Evolutionary conservation across 2,113 vertebrate genomes (phyloP).

Genomic region (Pavo muticus): DNA sequence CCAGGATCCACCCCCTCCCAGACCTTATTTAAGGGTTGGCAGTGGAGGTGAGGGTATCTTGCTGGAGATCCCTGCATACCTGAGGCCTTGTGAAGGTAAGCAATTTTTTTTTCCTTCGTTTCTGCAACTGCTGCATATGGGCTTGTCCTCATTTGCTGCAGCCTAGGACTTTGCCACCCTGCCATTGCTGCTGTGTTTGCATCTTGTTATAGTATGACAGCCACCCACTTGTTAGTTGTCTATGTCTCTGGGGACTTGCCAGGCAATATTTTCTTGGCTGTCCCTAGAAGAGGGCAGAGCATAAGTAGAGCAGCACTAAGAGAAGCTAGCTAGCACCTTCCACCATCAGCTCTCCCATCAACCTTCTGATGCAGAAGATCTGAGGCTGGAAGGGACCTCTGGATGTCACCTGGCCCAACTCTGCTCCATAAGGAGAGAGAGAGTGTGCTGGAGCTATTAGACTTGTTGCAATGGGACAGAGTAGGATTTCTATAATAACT

Average conservation of each 20-base stretch:
- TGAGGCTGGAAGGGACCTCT: background rate
- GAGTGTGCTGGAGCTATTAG: background rate
- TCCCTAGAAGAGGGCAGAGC: background rate
- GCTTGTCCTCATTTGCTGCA: too few relatives aligned
- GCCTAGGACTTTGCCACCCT: too few relatives aligned
- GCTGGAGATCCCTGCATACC: too few relatives aligned
- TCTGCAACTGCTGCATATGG: too few relatives aligned
- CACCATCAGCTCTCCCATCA: background rate
- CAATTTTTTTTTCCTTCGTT: too few relatives aligned
- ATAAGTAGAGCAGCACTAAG: background rate
- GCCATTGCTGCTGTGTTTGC: too few relatives aligned
- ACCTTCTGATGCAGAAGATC: background rate
- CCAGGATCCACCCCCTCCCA: too few relatives aligned
- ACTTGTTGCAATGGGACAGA: background rate
- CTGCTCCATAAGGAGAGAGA: background rate
- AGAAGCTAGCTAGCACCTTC: background rate
- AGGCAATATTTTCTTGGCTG: background rate
- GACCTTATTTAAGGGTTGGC: too few relatives aligned
- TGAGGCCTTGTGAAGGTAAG: too few relatives aligned
- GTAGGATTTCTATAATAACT: conserved; percentile 16
- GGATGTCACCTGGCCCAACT: background rate
- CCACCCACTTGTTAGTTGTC: background rate
- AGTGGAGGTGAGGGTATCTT: too few relatives aligned
- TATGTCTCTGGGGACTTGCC: background rate
- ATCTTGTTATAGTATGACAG: too few relatives aligned